Percentiles rank a stretch among this genome's conserved stretches.
Evolutionary conservation across 2,797 vertebrate genomes (phyloP).

Genomic region (Cichlasoma orientale): DNA sequence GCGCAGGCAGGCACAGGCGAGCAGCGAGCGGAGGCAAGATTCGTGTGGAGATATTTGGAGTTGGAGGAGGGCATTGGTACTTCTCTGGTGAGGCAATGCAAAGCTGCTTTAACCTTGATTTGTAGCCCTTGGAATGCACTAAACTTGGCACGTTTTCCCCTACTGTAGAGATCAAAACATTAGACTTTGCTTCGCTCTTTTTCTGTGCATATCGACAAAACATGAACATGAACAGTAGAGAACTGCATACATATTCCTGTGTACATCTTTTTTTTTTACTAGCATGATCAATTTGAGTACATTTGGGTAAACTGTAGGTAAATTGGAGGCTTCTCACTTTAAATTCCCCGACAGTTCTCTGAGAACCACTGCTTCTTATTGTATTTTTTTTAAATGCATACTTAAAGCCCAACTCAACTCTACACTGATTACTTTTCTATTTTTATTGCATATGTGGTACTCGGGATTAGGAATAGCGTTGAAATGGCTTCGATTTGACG

Average conservation of each 20-base stretch:
- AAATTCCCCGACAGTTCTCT: background rate
- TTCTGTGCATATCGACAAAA: background rate
- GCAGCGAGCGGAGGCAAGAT: constrained; percentile 19
- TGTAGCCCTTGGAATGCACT: background rate
- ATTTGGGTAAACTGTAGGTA: background rate
- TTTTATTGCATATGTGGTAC: background rate
- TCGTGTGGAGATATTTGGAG: constrained; percentile 72
- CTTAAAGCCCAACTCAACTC: background rate
- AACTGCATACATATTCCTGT: background rate
- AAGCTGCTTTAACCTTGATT: background rate
- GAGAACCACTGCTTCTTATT: background rate
- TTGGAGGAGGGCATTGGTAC: constrained; percentile 47
- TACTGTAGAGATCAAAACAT: background rate
- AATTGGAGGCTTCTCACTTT: background rate
- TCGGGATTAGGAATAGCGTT: background rate
- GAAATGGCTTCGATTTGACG: background rate
- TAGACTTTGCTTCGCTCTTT: background rate
- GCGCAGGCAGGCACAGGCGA: constrained; percentile 19
- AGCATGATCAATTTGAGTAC: background rate
- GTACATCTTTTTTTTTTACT: background rate
- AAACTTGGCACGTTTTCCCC: background rate
- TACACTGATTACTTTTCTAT: background rate
- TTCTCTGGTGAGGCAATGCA: constrained; percentile 63
- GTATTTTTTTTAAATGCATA: background rate
- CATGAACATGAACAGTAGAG: background rate